These are phyloP conservation scores for Bucorvus abyssinicus DNA, from an alignment of 2,797 vertebrate species.

Conservation along the genomic window DNA sequence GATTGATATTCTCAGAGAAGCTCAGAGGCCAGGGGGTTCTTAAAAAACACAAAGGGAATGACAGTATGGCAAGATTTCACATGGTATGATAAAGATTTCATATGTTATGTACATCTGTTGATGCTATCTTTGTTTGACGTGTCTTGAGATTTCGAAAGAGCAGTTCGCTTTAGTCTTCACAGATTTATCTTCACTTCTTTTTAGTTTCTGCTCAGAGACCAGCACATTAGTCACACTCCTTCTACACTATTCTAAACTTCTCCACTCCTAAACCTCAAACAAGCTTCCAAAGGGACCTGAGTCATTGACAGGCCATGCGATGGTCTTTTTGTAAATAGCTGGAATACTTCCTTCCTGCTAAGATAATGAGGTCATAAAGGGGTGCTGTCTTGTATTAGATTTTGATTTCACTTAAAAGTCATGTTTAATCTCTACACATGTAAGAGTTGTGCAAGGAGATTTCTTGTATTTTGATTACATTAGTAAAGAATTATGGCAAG, in stretches of 20 bases:
- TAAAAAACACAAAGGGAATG: neutral
- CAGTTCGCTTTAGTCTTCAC: neutral
- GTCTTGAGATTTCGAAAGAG: neutral
- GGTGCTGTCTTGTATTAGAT: neutral
- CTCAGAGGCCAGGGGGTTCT: neutral
- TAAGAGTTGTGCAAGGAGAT: neutral
- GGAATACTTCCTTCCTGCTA: neutral
- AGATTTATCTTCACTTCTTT: neutral
- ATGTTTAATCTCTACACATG: neutral
- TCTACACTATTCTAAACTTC: neutral
- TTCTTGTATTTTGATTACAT: neutral
- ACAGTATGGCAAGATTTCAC: neutral
- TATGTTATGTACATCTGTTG: neutral
- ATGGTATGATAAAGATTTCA: rapidly evolving
- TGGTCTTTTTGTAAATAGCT: neutral
- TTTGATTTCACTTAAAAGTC: neutral
- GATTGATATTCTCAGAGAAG: neutral
- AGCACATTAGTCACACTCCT: neutral
- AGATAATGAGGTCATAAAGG: neutral
- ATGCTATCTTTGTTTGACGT: neutral
- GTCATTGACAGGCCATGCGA: neutral
- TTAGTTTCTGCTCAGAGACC: neutral
- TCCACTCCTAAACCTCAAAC: neutral
- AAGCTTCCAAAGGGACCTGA: neutral
- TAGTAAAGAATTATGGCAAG: neutral